Evolutionary conservation across 2,113 vertebrate genomes (phyloP).

Genomic region (Chamaetylas fuelleborni): DNA sequence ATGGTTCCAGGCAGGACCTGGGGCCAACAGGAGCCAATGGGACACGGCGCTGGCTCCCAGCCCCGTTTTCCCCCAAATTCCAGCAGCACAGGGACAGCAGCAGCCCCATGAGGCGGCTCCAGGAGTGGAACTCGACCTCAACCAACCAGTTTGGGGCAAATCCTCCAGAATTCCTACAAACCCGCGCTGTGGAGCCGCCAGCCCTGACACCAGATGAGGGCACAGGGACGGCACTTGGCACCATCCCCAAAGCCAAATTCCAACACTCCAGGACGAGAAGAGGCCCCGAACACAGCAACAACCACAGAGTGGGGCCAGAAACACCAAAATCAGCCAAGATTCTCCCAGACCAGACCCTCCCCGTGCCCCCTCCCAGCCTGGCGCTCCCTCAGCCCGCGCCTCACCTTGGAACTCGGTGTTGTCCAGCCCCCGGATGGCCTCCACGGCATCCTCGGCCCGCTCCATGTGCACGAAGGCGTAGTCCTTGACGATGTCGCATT

Average conservation of each 20-base stretch:
- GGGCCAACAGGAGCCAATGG: not conserved
- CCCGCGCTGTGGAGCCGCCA: not conserved
- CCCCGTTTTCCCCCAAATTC: not conserved
- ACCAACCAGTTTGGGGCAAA: not conserved
- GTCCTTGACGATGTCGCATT: slow-evolving; percentile 84
- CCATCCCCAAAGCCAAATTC: not conserved
- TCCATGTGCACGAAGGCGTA: slow-evolving; percentile 97
- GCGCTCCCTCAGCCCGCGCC: too few relatives aligned
- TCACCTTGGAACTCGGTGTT: slow-evolving; percentile 50
- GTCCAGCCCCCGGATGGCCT: slow-evolving; percentile 91
- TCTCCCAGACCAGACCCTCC: not conserved
- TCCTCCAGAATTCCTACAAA: not conserved
- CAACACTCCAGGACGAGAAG: accelerated
- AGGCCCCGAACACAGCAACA: accelerated
- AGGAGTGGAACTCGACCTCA: accelerated
- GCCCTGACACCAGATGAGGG: accelerated
- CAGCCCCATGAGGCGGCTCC: accelerated
- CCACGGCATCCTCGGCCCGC: slow-evolving; percentile 91
- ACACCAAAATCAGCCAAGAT: not conserved
- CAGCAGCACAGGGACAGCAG: not conserved
- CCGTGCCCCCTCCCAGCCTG: too few relatives aligned
- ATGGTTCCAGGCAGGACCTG: accelerated
- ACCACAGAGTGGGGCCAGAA: accelerated
- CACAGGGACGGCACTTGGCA: not conserved
- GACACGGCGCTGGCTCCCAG: not conserved